A percentile compares a stretch with the other conserved stretches of the same genome.
Evolutionary conservation across 2,113 vertebrate species (phyloP).

Genomic region (Sylvilagus bachmani): DNA sequence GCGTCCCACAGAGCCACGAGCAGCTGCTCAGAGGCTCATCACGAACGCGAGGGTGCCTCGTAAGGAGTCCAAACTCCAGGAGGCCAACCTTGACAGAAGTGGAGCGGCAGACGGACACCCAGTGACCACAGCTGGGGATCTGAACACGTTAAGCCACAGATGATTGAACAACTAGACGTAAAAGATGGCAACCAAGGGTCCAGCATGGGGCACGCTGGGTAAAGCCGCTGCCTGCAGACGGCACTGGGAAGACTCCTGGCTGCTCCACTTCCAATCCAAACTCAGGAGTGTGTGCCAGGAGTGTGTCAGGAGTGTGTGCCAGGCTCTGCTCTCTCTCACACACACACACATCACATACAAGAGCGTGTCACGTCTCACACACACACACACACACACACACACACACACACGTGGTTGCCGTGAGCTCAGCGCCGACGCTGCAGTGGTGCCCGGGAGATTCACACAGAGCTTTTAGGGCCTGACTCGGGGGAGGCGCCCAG

Average conservation of each 20-base stretch:
- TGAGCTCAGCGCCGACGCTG: no score
- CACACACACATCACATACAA: no score
- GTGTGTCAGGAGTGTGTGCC: no score
- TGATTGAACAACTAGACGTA: neutral
- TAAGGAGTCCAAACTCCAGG: neutral
- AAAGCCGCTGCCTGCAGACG: no score
- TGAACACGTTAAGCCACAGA: neutral
- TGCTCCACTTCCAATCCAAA: no score
- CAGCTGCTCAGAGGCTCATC: neutral
- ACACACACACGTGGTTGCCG: no score
- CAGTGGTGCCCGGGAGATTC: neutral
- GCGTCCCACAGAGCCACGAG: neutral
- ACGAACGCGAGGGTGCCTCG: neutral
- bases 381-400: no score
- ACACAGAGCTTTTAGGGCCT: neutral
- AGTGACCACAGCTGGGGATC: neutral
- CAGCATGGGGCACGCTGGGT: no score
- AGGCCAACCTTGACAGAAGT: neutral
- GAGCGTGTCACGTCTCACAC: no score
- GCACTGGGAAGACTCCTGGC: no score
- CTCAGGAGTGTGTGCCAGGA: no score
- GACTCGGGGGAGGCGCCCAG: fast-evolving
- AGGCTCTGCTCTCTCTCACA: no score
- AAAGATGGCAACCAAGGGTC: neutral
- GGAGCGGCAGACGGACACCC: neutral